Conservation (phyloP, 2,113 vertebrate species). For the Limnothrissa miodon region DNA sequence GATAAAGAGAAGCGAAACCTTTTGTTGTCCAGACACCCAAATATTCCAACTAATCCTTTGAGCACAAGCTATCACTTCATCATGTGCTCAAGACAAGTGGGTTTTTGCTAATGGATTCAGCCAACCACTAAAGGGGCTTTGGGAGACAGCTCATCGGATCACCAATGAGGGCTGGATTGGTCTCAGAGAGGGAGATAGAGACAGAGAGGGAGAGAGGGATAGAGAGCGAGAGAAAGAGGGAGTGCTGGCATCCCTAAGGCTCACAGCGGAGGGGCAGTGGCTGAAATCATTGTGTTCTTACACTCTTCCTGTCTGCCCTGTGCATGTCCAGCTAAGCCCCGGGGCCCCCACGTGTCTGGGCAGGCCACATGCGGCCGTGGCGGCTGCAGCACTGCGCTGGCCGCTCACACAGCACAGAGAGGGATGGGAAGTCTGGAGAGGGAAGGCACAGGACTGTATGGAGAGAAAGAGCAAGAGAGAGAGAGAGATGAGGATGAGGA, state of each 20-base stretch:
- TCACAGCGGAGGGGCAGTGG: conserved; percentile 4
- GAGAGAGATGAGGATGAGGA: not conserved
- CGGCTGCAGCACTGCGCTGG: not conserved
- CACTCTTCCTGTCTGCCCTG: conserved; percentile 19
- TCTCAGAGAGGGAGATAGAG: conserved; percentile 7
- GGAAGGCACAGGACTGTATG: not conserved
- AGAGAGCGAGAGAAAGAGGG: not conserved
- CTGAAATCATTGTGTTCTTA: conserved; percentile 21
- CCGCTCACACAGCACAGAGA: not conserved
- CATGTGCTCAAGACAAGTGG: conserved; percentile 21
- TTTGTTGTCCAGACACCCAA: conserved; percentile 27
- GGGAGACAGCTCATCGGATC: conserved; percentile 27
- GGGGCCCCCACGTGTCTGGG: conserved; percentile 17
- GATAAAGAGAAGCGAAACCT: conserved; percentile 5
- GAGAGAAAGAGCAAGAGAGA: not conserved
- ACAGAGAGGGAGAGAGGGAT: conserved; percentile 29
- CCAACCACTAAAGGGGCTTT: conserved; percentile 36
- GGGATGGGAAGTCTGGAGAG: not conserved
- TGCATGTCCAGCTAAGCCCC: conserved; percentile 21
- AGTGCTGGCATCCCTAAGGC: not conserved
- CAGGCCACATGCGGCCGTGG: conserved; percentile 7
- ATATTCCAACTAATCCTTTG: conserved; percentile 24
- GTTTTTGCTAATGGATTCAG: conserved; percentile 40
- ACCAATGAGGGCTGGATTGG: conserved; percentile 38
- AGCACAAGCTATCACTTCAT: conserved; percentile 33